Conservation (phyloP, 2,797 vertebrate species). For the Acanthiza pusilla region DNA sequence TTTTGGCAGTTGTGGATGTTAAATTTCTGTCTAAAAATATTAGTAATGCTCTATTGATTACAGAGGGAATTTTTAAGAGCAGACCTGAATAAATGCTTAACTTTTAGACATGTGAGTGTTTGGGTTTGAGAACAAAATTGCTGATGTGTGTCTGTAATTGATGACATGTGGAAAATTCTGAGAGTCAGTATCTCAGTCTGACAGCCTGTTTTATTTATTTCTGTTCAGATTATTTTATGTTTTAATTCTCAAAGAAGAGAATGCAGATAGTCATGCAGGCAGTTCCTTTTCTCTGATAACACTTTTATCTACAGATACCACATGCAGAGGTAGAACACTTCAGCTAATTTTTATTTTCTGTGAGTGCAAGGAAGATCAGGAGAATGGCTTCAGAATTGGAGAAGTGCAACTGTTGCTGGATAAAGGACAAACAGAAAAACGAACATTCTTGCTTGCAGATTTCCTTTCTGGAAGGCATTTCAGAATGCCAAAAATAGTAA, state of each 20-base stretch:
- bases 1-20: background rate
- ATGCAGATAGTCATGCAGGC: background rate
- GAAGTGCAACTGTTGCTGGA: background rate
- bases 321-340: background rate
- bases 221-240: background rate
- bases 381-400: background rate
- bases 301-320: background rate
- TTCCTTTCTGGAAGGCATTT: background rate
- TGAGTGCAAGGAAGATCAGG: background rate
- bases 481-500: background rate
- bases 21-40: background rate
- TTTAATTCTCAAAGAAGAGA: background rate
- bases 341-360: background rate
- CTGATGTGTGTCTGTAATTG: background rate
- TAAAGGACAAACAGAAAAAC: background rate
- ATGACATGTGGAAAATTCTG: background rate
- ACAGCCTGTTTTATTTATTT: background rate
- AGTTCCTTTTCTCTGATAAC: background rate
- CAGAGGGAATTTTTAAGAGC: background rate
- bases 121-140: background rate
- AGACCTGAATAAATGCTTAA: background rate
- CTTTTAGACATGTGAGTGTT: background rate
- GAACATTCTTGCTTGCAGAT: too few species aligned
- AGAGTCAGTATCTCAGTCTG: background rate
- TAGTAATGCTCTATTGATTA: background rate